These are phyloP conservation scores for Drosophila bifasciata DNA, from an alignment of 1,140 invertebrate genomes.

Conservation along the genomic window DNA sequence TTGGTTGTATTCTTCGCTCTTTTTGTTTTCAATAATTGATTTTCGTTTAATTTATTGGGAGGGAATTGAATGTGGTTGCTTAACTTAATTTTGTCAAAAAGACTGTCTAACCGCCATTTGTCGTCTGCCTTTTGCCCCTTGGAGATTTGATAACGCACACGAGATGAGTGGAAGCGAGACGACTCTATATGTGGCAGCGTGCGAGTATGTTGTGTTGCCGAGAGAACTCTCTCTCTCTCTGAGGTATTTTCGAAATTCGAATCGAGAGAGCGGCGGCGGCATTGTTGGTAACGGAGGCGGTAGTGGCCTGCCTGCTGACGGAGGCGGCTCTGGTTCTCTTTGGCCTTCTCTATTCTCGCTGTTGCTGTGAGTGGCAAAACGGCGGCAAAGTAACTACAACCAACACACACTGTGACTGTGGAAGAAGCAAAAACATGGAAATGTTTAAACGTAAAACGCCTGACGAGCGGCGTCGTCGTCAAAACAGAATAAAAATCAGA, in stretches of 20 bases:
- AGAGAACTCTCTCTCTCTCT: constrained; percentile 15
- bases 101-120: constrained; percentile 36
- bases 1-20: neutral
- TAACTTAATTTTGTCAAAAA: constrained; percentile 6
- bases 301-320: too few species aligned
- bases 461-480: constrained; percentile 1
- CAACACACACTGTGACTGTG: constrained; percentile 37
- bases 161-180: constrained; percentile 47
- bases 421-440: constrained; percentile 30
- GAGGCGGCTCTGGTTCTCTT: constrained; percentile 36
- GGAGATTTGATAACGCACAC: constrained; percentile 25
- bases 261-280: constrained; percentile 25
- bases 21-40: constrained; percentile 35
- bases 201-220: constrained; percentile 19
- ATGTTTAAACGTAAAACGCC: constrained; percentile 52
- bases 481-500: constrained; percentile 44
- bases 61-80: neutral
- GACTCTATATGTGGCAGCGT: constrained; percentile 34
- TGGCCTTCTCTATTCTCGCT: constrained; percentile 57
- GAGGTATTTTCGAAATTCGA: constrained; percentile 71
- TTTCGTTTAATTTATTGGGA: constrained; percentile 25
- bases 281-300: constrained; percentile 15
- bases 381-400: constrained; percentile 76
- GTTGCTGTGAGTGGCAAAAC: constrained; percentile 75
- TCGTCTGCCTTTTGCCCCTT: constrained; percentile 20